phyloP scores from a whole-genome alignment of 2,113 vertebrate species.

The Andinoacara biseriatus region DNA sequence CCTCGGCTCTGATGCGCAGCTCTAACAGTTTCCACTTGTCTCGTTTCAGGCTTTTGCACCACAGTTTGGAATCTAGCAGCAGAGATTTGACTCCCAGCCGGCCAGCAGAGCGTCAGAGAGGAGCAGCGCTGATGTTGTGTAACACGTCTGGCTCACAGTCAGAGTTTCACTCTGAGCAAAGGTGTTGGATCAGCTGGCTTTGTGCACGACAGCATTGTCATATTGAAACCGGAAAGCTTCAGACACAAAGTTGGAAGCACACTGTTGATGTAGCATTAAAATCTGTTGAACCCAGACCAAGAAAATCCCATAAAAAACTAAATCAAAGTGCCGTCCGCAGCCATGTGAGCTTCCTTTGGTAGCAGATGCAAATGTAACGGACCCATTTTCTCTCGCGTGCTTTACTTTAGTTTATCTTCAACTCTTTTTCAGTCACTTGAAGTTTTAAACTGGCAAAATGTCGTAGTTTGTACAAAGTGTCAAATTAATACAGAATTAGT shows the following conservation, averaged over 20 bases:
- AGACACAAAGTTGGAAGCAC: not conserved
- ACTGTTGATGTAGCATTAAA: not conserved
- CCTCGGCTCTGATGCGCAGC: not conserved
- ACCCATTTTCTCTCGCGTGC: not conserved
- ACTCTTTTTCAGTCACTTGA: not conserved
- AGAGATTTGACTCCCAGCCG: not conserved
- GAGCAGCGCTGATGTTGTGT: not conserved
- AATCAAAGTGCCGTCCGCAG: not conserved
- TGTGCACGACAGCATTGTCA: not conserved
- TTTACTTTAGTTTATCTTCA: not conserved
- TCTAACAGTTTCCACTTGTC: not conserved
- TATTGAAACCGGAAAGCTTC: not conserved
- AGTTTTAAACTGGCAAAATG: not conserved
- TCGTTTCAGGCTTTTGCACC: not conserved
- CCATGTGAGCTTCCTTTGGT: not conserved
- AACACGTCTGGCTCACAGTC: not conserved
- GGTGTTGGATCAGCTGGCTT: not conserved
- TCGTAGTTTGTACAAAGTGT: not conserved
- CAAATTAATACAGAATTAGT: not conserved
- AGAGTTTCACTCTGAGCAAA: not conserved
- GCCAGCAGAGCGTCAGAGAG: not conserved
- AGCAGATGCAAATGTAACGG: not conserved
- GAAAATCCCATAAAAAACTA: not conserved
- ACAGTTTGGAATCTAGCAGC: not conserved
- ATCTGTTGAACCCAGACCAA: not conserved